phyloP scores from a whole-genome alignment of 2,113 vertebrate genomes.

The Furnarius figulus region DNA sequence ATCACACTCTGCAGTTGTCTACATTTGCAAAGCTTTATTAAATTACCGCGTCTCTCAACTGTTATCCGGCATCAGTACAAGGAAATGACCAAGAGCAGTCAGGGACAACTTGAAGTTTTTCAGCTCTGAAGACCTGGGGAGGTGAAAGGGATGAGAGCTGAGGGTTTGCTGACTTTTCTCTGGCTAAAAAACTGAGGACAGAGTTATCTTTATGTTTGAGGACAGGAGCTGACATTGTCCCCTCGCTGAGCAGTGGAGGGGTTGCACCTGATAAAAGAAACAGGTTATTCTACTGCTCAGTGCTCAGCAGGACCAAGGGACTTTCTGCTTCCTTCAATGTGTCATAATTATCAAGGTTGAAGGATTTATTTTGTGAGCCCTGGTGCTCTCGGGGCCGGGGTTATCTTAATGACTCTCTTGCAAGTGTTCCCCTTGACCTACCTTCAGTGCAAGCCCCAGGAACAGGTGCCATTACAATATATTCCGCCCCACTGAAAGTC shows the following conservation, averaged over 20 bases:
- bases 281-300: not conserved
- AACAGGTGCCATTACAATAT: not conserved
- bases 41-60: constrained; percentile 73
- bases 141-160: not conserved
- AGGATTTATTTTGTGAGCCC: not conserved
- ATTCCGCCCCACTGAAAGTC: not conserved
- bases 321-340: not conserved
- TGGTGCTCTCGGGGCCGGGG: not conserved
- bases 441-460: not conserved
- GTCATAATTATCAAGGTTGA: not conserved
- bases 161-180: not conserved
- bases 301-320: not conserved
- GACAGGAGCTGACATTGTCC: not conserved
- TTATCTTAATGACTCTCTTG: not conserved
- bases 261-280: not conserved
- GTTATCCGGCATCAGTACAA: constrained; percentile 11
- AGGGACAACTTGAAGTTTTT: constrained; percentile 1
- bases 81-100: constrained; percentile 12
- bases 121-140: not conserved
- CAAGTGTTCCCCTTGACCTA: not conserved
- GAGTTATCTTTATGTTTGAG: not conserved
- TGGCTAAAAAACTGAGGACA: rapidly evolving
- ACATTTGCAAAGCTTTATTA: constrained; percentile 78
- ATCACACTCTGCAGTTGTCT: constrained; percentile 64
- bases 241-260: rapidly evolving